Base-by-base conservation (phyloP, 1,140 invertebrate genomes). In the Rhyzopertha dominica region DNA sequence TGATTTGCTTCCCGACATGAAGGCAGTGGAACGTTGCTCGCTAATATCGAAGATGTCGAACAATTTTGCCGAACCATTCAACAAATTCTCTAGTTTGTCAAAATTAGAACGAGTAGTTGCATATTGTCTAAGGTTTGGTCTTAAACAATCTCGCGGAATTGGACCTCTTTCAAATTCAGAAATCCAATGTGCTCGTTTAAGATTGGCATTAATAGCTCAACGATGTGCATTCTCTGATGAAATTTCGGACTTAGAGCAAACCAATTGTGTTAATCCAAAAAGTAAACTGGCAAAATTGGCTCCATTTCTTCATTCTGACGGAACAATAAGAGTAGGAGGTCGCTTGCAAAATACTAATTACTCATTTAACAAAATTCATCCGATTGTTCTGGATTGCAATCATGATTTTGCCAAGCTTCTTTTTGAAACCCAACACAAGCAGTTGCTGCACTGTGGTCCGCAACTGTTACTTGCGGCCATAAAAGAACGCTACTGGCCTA, bases 261-360 rank as follows among this genome's bases (percentile, higher is more conserved):
- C 16, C 10, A 42, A 42, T 30, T 19, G 12, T 9, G 8, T 46
- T 9, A 14, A 14, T 3, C 22, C 13, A 31, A 30, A 30, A 13
- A 30, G 39, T 31, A 26, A 40, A 45, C 10, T 31, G 31, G 1
- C 23, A 47, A 31, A 17, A 30, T 19, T 22, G 16, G 18, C 4
- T 19, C 42, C 50, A 19, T 47, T 39, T 24, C 14, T 58, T 2
- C 52, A 63, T 41, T 28, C 23, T 18, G 19, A 34, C 13, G 50
- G 52, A 5, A 8, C 56, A 14, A 10, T 63, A 12, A 38, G 59
- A 16, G 61, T 63, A 18, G 57, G 53, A 9, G 59, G 55, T 13
- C 39, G 59, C 17, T 30, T 63, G 26, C 30, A 49, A 46, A 35
- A 55, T 37, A 28, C 58, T 16, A 14, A 43, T 18, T 20, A 37